Percentiles rank a stretch among this genome's conserved stretches.
phyloP scores from a whole-genome alignment of 2,797 vertebrate species.

The Picus viridis region DNA sequence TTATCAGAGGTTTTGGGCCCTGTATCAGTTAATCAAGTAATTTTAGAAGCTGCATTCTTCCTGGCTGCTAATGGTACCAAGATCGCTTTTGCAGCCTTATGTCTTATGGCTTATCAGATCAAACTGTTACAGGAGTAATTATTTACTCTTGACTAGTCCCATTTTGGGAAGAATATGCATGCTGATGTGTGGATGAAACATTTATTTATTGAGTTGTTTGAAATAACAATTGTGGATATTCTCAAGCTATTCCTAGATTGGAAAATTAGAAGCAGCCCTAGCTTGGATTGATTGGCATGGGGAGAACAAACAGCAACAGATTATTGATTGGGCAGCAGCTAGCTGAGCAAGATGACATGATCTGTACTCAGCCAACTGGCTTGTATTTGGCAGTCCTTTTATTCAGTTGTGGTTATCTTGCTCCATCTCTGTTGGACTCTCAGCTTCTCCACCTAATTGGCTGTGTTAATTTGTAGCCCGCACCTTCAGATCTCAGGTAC shows the following conservation, averaged over 20 bases:
- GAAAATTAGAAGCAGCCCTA: slow-evolving; percentile 51
- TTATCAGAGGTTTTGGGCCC: background rate
- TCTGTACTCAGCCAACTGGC: slow-evolving; percentile 22
- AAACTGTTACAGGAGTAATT: slow-evolving; percentile 54
- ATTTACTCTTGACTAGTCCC: slow-evolving; percentile 47
- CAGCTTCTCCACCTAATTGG: slow-evolving; percentile 58
- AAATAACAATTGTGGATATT: slow-evolving; percentile 39
- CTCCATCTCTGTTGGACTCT: slow-evolving; percentile 53
- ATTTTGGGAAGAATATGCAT: slow-evolving; percentile 35
- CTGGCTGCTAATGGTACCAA: slow-evolving; percentile 14
- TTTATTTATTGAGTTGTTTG: slow-evolving; percentile 40
- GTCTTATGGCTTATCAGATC: slow-evolving; percentile 33
- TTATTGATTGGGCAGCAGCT: slow-evolving; percentile 53
- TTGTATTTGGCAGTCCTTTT: slow-evolving; percentile 46
- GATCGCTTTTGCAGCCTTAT: slow-evolving; percentile 13
- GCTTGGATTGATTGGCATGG: slow-evolving; percentile 20
- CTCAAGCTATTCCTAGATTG: slow-evolving; percentile 40
- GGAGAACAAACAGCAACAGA: slow-evolving; percentile 25
- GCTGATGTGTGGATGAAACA: slow-evolving; percentile 9
- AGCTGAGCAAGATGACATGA: slow-evolving; percentile 17
- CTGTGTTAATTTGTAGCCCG: slow-evolving; percentile 63
- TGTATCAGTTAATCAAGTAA: slow-evolving; percentile 19
- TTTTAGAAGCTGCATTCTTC: slow-evolving; percentile 51
- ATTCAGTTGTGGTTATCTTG: slow-evolving; percentile 54
- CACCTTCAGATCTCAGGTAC: slow-evolving; percentile 63